These are phyloP conservation scores for Strix aluco DNA, from an alignment of 2,113 vertebrate genomes.

Conservation along the genomic window DNA sequence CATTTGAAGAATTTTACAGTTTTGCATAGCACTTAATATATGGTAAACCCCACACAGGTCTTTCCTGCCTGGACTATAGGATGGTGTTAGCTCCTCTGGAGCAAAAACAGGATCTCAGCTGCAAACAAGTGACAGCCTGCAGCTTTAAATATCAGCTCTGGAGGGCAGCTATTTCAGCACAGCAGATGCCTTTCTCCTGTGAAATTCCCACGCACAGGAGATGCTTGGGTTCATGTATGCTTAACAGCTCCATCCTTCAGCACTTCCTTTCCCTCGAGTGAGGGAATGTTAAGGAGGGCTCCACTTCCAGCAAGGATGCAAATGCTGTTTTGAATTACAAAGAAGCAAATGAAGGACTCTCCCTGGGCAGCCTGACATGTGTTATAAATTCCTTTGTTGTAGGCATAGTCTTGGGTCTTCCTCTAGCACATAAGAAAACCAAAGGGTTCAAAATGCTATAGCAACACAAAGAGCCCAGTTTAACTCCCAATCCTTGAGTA, in stretches of 20 bases:
- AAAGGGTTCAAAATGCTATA: slow-evolving; percentile 18
- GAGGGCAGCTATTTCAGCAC: slow-evolving; percentile 43
- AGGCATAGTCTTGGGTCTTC: slow-evolving; percentile 17
- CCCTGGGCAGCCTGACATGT: slow-evolving; percentile 34
- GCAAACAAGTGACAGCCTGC: background rate
- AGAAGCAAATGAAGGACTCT: slow-evolving; percentile 26
- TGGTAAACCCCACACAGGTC: background rate
- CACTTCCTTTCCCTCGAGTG: slow-evolving; percentile 48
- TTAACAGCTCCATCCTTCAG: slow-evolving; percentile 47
- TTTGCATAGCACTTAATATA: background rate
- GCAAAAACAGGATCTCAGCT: background rate
- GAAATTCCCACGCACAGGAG: slow-evolving; percentile 28
- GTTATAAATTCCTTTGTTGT: slow-evolving; percentile 54
- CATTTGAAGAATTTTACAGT: background rate
- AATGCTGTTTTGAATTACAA: slow-evolving; percentile 69
- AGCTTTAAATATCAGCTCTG: slow-evolving; percentile 48
- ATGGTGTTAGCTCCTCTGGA: slow-evolving; percentile 5
- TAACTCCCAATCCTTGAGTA: background rate
- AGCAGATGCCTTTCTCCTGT: slow-evolving; percentile 62
- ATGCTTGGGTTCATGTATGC: slow-evolving; percentile 37
- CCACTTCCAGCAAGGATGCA: slow-evolving; percentile 16
- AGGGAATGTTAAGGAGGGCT: slow-evolving; percentile 18
- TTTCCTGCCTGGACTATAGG: background rate
- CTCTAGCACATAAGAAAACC: background rate
- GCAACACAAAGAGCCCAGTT: background rate